phyloP scores from a whole-genome alignment of 2,113 vertebrate genomes.

The Malurus elegans region DNA sequence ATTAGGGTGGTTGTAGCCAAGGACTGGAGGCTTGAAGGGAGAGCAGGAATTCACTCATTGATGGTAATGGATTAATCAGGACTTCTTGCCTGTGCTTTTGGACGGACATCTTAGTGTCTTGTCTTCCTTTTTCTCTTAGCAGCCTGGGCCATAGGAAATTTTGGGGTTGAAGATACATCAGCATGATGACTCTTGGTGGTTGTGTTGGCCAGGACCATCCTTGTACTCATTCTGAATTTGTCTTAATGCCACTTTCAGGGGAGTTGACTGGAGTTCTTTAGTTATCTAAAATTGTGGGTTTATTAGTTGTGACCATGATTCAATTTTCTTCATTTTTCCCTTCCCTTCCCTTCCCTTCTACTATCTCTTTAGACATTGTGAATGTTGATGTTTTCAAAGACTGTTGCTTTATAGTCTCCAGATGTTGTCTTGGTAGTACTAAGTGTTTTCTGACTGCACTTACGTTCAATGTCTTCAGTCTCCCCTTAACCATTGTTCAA shows the following conservation, averaged over 20 bases:
- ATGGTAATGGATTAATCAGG: not conserved
- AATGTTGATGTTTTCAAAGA: not conserved
- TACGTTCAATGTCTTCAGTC: not conserved
- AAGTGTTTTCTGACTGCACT: not conserved
- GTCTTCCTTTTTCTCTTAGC: not conserved
- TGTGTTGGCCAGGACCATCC: not conserved
- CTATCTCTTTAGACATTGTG: not conserved
- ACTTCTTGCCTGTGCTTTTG: not conserved
- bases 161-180: fast-evolving
- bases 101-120: not conserved
- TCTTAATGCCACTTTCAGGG: not conserved
- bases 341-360: not conserved
- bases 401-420: not conserved
- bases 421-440: not conserved
- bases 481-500: not conserved
- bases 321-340: not conserved
- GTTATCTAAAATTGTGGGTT: not conserved
- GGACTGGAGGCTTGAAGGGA: not conserved
- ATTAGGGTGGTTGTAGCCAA: not conserved
- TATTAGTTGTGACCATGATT: not conserved
- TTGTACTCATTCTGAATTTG: not conserved
- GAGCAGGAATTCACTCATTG: not conserved
- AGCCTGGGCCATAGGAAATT: not conserved
- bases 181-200: not conserved
- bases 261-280: not conserved